phyloP scores from a whole-genome alignment of 2,797 vertebrate species.

The Danio aesculapii region DNA sequence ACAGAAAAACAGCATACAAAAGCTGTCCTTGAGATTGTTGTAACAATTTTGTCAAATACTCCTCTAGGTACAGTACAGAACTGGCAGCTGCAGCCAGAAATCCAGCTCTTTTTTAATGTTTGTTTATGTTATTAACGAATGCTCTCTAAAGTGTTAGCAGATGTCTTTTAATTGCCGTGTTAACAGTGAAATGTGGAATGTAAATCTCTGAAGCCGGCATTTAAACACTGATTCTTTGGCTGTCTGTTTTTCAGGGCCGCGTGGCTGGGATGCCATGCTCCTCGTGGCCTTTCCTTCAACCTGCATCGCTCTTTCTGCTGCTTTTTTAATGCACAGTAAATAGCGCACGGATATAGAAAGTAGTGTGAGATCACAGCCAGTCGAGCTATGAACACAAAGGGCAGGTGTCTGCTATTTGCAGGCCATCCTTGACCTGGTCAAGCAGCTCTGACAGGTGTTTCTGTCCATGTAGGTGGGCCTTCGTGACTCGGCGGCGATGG shows the following conservation, averaged over 20 bases:
- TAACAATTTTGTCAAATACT: neutral
- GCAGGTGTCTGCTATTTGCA: conserved; percentile 79
- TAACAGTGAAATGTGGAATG: conserved; percentile 22
- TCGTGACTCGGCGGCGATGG: conserved; percentile 59
- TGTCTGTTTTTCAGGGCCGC: neutral
- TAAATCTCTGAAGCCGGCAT: conserved; percentile 5
- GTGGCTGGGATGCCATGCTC: neutral
- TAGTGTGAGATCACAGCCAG: conserved; percentile 68
- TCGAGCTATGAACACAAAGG: conserved; percentile 68
- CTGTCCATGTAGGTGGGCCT: conserved; percentile 72
- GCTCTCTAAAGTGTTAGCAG: conserved; percentile 16
- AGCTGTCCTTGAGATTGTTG: conserved; percentile 15
- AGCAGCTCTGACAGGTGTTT: conserved; percentile 69
- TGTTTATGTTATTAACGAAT: conserved; percentile 34
- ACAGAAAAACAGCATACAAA: neutral
- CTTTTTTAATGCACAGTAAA: conserved; percentile 56
- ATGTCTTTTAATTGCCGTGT: conserved; percentile 17
- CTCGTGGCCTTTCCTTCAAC: conserved; percentile 13
- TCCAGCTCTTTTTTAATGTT: conserved; percentile 19
- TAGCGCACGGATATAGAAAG: conserved; percentile 71
- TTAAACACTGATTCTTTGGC: neutral
- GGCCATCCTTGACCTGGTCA: conserved; percentile 74
- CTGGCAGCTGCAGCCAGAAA: conserved; percentile 2
- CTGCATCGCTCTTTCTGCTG: conserved; percentile 38
- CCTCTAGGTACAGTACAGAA: conserved; percentile 9